Evolutionary conservation across 2,113 vertebrate species (phyloP).

Genomic region (Todiramphus saurophagus): DNA sequence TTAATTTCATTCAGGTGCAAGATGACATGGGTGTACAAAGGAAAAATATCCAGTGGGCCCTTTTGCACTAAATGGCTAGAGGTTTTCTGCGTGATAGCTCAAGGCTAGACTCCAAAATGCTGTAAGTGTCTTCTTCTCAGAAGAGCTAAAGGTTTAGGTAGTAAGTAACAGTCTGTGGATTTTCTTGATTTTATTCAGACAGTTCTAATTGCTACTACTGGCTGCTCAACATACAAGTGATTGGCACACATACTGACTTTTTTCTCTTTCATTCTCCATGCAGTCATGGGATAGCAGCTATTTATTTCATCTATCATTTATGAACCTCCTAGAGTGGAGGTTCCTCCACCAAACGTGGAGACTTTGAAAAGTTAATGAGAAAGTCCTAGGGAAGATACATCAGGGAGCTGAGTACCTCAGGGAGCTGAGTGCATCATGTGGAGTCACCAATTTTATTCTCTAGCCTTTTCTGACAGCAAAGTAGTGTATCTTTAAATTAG

Average conservation of each 20-base stretch:
- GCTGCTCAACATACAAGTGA: background rate
- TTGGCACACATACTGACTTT: background rate
- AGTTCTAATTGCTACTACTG: background rate
- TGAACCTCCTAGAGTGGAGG: background rate
- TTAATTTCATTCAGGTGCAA: background rate
- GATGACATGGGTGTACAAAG: background rate
- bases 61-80: background rate
- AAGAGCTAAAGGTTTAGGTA: background rate
- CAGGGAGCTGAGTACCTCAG: background rate
- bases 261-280: background rate
- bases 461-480: background rate
- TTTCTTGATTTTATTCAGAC: background rate
- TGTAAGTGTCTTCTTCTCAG: background rate
- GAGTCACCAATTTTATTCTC: background rate
- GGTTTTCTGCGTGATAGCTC: background rate
- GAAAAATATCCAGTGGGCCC: background rate
- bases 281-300: background rate
- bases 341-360: background rate
- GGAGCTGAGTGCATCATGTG: background rate
- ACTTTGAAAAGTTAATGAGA: slow-evolving; percentile 36
- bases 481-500: background rate
- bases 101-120: background rate
- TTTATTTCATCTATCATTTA: slow-evolving; percentile 1
- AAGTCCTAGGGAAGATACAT: background rate
- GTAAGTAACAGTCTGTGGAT: background rate